Evolutionary conservation across 2,888 invertebrate genomes (phyloP), one percentile per base, ranked within the genome.

Genomic region (Miltochrista miniata): DNA sequence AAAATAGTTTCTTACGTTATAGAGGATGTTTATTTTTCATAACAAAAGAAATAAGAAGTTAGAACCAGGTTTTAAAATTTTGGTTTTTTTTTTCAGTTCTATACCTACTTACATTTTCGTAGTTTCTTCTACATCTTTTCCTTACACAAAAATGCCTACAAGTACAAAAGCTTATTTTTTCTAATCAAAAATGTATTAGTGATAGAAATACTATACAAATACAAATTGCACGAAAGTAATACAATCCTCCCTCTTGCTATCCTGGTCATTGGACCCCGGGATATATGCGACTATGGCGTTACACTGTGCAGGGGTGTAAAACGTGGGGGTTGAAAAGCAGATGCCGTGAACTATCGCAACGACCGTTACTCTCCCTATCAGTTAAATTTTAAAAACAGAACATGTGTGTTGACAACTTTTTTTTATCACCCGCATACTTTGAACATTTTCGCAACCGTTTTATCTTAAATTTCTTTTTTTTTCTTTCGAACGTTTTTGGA

Each of bases 351-450:
- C 66, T 71, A 72, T 68, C 61, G 59, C 36, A 44, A 74, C 84
- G 84, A 85, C 90, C 88, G 90, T 90, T 89, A 87, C 79, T 83
- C 83, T 86, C 68, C 87, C 87, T 87, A 86, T 90, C 84, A 81
- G 76, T 79, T 77, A 66, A 68, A 82, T 87, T 24, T 82, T 73
- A 68, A 87, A 87, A 82, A 81, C 82, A 60, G 78, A 87, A 90
- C 89, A 87, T 87, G 87, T 90, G 87, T 78, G 90, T 83, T 86
- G 83, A 87, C 87, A 85, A 76, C 81, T 7, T 78, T 83, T 85
- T 85, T 44, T 51, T 86, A 76, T 71, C 77, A 74, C 87, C 87
- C 86, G 84, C 83, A 86, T 82, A 65, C 71, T 48, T 56, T 24
- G 36, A 54, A 34, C 46, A 13, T 35, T 44, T 44, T 44, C 35